Base-by-base conservation (phyloP, 2,888 invertebrate genomes). In the Adineta ricciae region DNA sequence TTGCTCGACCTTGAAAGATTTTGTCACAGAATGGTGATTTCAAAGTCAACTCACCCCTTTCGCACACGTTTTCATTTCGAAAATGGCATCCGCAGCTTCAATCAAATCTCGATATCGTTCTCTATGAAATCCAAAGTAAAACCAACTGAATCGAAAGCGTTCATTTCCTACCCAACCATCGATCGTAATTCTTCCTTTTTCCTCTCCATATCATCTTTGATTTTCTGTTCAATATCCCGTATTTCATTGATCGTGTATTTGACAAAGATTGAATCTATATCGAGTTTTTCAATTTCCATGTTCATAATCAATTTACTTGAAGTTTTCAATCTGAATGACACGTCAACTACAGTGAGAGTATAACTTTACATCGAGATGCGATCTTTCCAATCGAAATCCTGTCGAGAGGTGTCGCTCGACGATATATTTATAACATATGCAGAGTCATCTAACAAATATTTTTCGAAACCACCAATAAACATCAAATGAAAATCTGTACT, bases 201-300 rank as follows among this genome's bases (percentile, higher is more conserved):
- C 54, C 72, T 84, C 52, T 85, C 85, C 41, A 85, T 85, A 41
- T 85, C 85, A 49, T 36, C 73, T 56, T 85, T 85, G 19, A 85
- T 84, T 78, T 85, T 50, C 36, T 73, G 27, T 38, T 85, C 85
- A 32, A 85, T 84, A 14, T 83, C 73, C 19, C 52, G 78, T 41
- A 85, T 84, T 82, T 85, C 85, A 49, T 85, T 85, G 24, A 85
- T 85, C 7, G 85, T 85, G 82, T 85, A 85, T 50, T 85, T 83
- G 24, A 83, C 83, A 49, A 85, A 85, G 32, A 85, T 82, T 24
- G 85, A 73, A 82, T 85, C 85, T n/a, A 85, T 83, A 85, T 85
- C 85, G 32, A 85, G 56, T 38, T 85, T 83, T n/a, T 52, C 83
- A 19, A 83, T 83, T 49, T 85, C 85, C 85, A 84, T 85, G 16